Evolutionary conservation across 2,797 vertebrate species (phyloP).

Genomic region (Rousettus madagascariensis): DNA sequence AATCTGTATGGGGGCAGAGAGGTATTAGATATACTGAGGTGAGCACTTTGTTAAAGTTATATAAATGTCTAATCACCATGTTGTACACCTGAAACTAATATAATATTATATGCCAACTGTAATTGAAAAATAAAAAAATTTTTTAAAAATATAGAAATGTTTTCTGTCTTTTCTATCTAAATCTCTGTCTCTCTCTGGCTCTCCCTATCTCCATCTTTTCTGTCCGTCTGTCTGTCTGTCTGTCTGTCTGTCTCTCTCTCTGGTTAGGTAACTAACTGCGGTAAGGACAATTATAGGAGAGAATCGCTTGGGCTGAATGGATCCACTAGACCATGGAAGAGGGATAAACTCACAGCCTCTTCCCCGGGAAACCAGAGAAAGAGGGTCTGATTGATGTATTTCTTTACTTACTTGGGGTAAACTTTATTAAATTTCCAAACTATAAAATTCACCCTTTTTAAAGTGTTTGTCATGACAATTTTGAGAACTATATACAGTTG

Average conservation of each 20-base stretch:
- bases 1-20: too few species aligned
- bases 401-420: neutral
- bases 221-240: neutral
- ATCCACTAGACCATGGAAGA: neutral
- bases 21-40: too few species aligned
- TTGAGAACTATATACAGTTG: neutral
- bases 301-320: neutral
- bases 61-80: too few species aligned
- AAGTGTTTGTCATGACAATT: neutral
- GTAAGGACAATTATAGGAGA: neutral
- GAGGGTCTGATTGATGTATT: neutral
- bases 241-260: too few species aligned
- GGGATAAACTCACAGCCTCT: neutral
- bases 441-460: neutral
- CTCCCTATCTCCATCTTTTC: neutral
- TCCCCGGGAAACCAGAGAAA: neutral
- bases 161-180: neutral
- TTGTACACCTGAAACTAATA: too few species aligned
- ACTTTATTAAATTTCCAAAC: neutral
- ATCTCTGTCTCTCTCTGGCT: neutral
- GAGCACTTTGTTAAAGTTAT: too few species aligned
- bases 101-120: too few species aligned
- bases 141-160: neutral
- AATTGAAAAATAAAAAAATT: too few species aligned
- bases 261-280: neutral